Base-by-base conservation (phyloP, 92 coral and sea anemone genomes). In the Palythoa caribaeorum region DNA sequence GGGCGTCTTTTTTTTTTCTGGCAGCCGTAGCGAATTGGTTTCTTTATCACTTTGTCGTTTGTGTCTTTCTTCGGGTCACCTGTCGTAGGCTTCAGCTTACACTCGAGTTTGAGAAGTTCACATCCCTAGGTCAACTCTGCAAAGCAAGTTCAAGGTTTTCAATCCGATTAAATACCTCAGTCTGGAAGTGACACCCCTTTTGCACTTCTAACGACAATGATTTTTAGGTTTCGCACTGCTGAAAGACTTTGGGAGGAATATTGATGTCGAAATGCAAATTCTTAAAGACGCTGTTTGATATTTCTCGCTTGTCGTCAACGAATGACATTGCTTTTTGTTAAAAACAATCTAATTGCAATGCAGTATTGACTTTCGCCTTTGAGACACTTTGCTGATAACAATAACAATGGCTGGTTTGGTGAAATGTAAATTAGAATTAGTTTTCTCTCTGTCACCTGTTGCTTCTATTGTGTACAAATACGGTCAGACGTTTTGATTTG, bases 101-200 rank as follows among this genome's bases (percentile, higher is more conserved):
- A 81, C 86, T 81, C 66, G 60, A 81, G 55, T 48, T 50, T 68
- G 86, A 81, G 86, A n/a, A 81, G 86, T 66, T 66, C 86, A 63
- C 17, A 15, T 80, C 50, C 36, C 63, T 81, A 81, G 86, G 86
- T 81, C 86, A 81, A 66, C 51, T 81, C 48, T 44, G 55, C 75
- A 52, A 63, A 81, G 40, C 86, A 81, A 81, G 86, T 81, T 81
- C 86, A 81, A 81, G 86, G 86, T 81, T 81, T 77, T 47, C 86
- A 66, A 81, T 65, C 62, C 76, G 86, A 81, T 81, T 81, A 65
- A 81, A 81, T 20, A 38, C 54, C 39, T 63, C 21, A n/a, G 62
- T 81, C 86, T 39, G 63, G 76, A 50, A 81, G 28, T 68, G 44
- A 48, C 57, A 40, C 38, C 76, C 52, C 74, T 20, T 35, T 48